phyloP scores from a whole-genome alignment of 2,888 invertebrate genomes.

The Yponomeuta plumbellus region DNA sequence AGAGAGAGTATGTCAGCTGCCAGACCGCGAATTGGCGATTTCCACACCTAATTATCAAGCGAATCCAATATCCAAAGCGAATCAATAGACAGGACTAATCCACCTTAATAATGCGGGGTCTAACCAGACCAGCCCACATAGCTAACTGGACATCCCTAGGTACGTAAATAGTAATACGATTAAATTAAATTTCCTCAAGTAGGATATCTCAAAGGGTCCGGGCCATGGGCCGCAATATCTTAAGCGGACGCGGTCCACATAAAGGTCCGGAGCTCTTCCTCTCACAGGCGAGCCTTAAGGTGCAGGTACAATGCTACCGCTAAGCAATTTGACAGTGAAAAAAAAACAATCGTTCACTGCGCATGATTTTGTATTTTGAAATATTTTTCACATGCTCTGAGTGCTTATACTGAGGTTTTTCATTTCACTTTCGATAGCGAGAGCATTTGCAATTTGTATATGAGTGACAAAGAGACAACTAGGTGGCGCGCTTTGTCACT shows the following conservation, averaged over 20 bases:
- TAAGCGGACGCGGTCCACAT: slow-evolving; percentile 40
- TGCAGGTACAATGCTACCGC: neutral
- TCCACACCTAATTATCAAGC: no score
- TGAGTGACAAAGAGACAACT: no score
- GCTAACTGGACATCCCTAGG: neutral
- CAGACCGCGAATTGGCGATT: no score
- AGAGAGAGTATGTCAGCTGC: no score
- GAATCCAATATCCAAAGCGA: neutral
- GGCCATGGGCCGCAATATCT: slow-evolving; percentile 64
- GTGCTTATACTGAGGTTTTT: no score
- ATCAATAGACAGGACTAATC: neutral
- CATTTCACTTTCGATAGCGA: no score
- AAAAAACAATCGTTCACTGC: no score
- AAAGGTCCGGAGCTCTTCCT: slow-evolving; percentile 12
- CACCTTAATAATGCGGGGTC: neutral
- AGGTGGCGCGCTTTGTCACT: no score
- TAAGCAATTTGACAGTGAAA: neutral
- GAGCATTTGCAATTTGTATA: no score
- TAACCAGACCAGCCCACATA: neutral
- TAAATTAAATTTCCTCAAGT: slow-evolving; percentile 68
- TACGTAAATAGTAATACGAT: slow-evolving; percentile 59
- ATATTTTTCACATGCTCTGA: no score
- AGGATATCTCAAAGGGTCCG: slow-evolving; percentile 64
- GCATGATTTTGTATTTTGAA: no score
- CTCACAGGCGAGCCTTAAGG: neutral